Percentiles rank a stretch among this genome's conserved stretches.
Conservation (phyloP, 1,140 invertebrate genomes). For the Ptiloglossa arizonensis region DNA sequence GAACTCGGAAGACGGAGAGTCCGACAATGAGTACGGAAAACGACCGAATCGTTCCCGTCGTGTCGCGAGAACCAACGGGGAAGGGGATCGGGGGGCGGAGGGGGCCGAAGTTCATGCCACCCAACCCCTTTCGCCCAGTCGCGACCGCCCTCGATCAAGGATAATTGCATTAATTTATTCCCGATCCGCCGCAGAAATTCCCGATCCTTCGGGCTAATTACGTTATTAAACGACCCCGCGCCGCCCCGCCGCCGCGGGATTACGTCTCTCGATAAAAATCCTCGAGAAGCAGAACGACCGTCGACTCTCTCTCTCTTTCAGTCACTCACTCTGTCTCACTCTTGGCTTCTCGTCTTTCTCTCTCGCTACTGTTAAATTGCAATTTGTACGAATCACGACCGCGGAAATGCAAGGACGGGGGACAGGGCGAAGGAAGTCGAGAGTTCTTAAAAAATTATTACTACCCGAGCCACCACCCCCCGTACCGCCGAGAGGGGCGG, state of each 20-base stretch:
- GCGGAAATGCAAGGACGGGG: slow-evolving; percentile 25
- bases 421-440: slow-evolving; percentile 33
- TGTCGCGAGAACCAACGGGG: slow-evolving; percentile 17
- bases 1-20: neutral
- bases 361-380: slow-evolving; percentile 61
- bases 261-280: slow-evolving; percentile 63
- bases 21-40: slow-evolving; percentile 34
- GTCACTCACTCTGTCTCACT: neutral
- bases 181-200: slow-evolving; percentile 69
- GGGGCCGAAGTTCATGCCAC: slow-evolving; percentile 22
- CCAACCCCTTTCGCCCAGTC: slow-evolving; percentile 46
- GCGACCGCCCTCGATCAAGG: slow-evolving; percentile 45
- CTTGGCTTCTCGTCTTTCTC: slow-evolving; percentile 3
- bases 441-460: slow-evolving; percentile 66
- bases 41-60: slow-evolving; percentile 40
- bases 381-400: slow-evolving; percentile 63
- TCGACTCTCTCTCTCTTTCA: neutral
- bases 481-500: neutral
- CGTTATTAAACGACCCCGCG: slow-evolving; percentile 65
- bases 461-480: slow-evolving; percentile 26
- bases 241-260: slow-evolving; percentile 41
- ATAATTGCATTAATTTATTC: slow-evolving; percentile 77
- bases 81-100: no score
- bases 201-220: slow-evolving; percentile 75
- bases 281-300: slow-evolving; percentile 49